Evolutionary conservation across 2,113 vertebrate genomes (phyloP), one percentile per base, ranked within the genome.

Genomic region (Abramis brama): DNA sequence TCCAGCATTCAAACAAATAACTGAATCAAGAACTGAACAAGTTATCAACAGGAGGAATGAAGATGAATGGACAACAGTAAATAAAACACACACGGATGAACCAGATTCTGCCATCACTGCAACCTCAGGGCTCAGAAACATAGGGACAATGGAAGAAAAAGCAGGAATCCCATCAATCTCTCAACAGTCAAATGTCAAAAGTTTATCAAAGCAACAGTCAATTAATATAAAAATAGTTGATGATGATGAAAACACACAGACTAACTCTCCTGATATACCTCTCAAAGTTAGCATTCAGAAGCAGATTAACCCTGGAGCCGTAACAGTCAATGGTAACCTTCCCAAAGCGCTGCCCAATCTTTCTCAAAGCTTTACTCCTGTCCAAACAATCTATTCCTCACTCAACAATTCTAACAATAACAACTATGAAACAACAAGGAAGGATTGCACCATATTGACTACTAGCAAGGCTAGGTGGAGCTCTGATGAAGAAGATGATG

Each of bases 401-500:
- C 83, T 82, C 10, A 87, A 12, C 74, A 83, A 64, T 84, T 50
- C 79, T 25, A 85, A 57, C 43, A 62, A 84, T 62, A 64, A 83
- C 33, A 83, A 45, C 62, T 50, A 15, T 55, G 55, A 55, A 17
- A 62, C 36, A 12, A 47, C 47, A 43, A 82, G 21, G n/a, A 36
- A 86, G 12, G 78, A 85, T 82, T 13, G n/a, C 1, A 10, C 15
- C 33, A 77, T 75, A 79, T 13, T 91, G 52, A 66, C 88, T 12
- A 88, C 88, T 10, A 93, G 92, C 88, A 64, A 93, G 2, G 91
- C 91, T 30, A 90, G 92, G 50, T 90, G 91, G 86, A 93, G 89
- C 43, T 88, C 90, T 84, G 79, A 91, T 82, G 76, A 88, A 90
- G 89, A 21, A 62, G 87, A 88, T 5, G 85, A 91, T 5, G 83